Evolutionary conservation across 2,113 vertebrate species (phyloP), one percentile per base, ranked within the genome.

Genomic region (Lichenostomus cassidix): DNA sequence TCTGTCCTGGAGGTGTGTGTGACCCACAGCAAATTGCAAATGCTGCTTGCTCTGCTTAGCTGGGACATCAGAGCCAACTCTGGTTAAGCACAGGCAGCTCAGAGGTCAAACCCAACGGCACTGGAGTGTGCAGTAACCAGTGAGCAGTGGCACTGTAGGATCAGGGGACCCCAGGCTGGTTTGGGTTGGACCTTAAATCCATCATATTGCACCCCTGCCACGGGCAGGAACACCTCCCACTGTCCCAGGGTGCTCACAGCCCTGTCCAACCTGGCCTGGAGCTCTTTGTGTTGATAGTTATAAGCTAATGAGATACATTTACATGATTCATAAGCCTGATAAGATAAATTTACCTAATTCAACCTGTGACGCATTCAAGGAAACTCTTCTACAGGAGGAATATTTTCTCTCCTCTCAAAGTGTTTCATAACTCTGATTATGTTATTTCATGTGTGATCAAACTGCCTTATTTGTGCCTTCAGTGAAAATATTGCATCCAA

Each of bases 251-350:
- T 13, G 31, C 60, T 42, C 37, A 37, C 37, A 37, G 37, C 37
- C 47, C 58, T 2, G 6, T 21, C 46, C 76, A 79, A 5, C 50
- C 77, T 29, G 62, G 39, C 77, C 62, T 31, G 7, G 77, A 35
- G 22, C 77, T 31, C 50, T 21, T 4, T 22, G 0, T 1, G 12
- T 9, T 19, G 25, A 10, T 22, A n/a, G 21, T 29, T 31, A 5
- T 2, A 12, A n/a, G 22, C 47, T 18, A 20, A 4, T 6, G 55
- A 62, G 87, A 23, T 15, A 3, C 0, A 0, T 9, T 60, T 11
- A 47, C 10, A 12, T 49, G 23, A 12, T 23, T 49, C 22, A 5
- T 3, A 14, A n/a, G 19, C 42, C 4, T 18, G 23, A 4, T 7
- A 46, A 62, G 87, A 23, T 15, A 3, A 0, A 0, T 9, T 60